These are phyloP conservation scores for Pristionchus japonicus DNA, from an alignment of 2,888 invertebrate species.

Conservation along the genomic window DNA sequence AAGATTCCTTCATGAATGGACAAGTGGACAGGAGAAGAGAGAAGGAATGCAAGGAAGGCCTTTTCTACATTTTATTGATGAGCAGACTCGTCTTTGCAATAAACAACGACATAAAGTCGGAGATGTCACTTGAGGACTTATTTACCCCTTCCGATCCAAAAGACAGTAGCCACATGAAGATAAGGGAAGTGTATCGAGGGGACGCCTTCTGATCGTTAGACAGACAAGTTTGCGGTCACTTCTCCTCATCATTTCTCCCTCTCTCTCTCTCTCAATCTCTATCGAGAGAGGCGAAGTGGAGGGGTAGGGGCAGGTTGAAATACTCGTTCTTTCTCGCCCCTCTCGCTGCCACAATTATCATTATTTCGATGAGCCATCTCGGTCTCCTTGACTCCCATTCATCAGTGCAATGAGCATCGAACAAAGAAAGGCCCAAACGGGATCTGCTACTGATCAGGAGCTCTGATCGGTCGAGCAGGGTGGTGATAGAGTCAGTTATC, in stretches of 20 bases:
- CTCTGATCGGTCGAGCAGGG: not conserved
- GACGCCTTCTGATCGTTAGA: not conserved
- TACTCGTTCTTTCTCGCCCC: constrained; percentile 11
- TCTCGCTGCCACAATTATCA: not conserved
- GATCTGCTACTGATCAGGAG: not conserved
- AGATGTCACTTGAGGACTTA: not conserved
- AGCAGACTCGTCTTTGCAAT: not conserved
- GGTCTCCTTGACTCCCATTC: not conserved
- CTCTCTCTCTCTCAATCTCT: not conserved
- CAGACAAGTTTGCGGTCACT: not conserved
- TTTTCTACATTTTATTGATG: not conserved
- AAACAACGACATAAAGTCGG: not conserved
- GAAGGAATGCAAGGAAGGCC: too few species aligned
- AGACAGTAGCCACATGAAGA: not conserved
- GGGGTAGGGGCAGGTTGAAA: not conserved
- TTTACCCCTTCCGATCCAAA: not conserved
- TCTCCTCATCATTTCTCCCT: not conserved
- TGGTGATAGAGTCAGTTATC: constrained; percentile 6
- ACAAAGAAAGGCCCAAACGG: not conserved
- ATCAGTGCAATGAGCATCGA: not conserved
- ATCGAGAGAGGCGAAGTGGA: not conserved
- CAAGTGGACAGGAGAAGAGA: constrained; percentile 13
- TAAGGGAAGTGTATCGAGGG: not conserved
- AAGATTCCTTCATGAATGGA: constrained; percentile 35
- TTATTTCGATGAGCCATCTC: not conserved